Evolutionary conservation across 2,888 invertebrate genomes (phyloP), one percentile per base, ranked within the genome.

Genomic region (Erebia ligea): DNA sequence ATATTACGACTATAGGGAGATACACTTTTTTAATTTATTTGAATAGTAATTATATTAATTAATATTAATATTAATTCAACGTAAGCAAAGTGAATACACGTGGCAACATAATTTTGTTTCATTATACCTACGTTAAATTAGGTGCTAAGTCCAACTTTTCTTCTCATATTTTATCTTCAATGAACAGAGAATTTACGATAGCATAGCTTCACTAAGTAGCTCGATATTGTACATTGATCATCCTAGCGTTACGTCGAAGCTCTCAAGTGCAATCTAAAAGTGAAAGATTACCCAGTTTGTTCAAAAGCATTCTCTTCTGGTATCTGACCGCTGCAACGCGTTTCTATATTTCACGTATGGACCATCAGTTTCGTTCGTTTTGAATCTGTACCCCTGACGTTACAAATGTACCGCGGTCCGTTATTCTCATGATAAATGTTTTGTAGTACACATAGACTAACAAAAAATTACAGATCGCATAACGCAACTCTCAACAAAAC

Each of bases 341-440:
- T 13, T 48, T 57, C 57, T 48, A 67, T 67, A 67, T 67, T 45
- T 67, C 67, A 67, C 48, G 58, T 67, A 48, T 67, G 67, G 67
- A 15, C 57, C 58, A 67, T 58, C 67, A 58, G 58, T 58, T 58
- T 17, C 45, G 58, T 48, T 58, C 57, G 17, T 67, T 67, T 67
- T 67, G 58, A 67, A 67, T 58, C 48, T 48, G 67, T 58, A 48
- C n/a, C 67, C 48, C n/a, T 67, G 65, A 66, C 65, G 11, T 67
- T 48, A 57, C 67, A 67, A 67, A 67, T 67, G 17, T 25, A 67
- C 45, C 52, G 25, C 21, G 58, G 13, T 48, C 58, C 25, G 48
- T 11, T 9, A 50, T 67, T 58, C 58, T 48, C 25, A 67, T 67
- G 67, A 67, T 48, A 67, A 67, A 67, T 67, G 57, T 25, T 67